Conservation (phyloP, 2,888 invertebrate species). For the Leptarthrus brevirostris region DNA sequence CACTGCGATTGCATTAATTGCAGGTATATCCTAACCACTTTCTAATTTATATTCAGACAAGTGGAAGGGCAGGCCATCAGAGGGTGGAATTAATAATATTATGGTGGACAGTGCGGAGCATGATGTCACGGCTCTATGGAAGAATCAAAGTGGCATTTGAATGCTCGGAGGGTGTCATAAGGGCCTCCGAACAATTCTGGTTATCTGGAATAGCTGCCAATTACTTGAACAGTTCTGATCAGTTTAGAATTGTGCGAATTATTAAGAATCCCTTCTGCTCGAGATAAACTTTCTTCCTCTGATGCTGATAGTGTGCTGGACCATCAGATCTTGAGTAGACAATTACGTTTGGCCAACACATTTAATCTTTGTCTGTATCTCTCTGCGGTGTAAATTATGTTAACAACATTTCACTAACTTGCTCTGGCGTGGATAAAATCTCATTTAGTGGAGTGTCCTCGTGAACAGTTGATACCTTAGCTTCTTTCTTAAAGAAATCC, state of each 20-base stretch:
- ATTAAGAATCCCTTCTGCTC: no score
- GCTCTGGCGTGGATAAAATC: slow-evolving; percentile 11
- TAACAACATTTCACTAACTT: neutral
- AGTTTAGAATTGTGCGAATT: neutral
- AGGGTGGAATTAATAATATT: slow-evolving; percentile 6
- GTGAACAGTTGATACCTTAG: neutral
- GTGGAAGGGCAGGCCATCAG: neutral
- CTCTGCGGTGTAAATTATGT: neutral
- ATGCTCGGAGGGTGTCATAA: neutral
- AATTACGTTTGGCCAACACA: no score
- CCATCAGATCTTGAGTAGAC: no score
- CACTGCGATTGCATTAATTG: slow-evolving; percentile 33
- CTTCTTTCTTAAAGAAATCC: slow-evolving; percentile 6
- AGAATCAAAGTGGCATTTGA: neutral
- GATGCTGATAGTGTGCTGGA: no score
- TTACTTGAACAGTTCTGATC: neutral
- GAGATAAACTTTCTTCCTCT: no score
- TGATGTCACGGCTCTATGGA: neutral
- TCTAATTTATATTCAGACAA: slow-evolving; percentile 9
- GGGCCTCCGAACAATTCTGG: neutral
- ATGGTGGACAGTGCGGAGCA: neutral
- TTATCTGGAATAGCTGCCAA: neutral
- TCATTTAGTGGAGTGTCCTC: slow-evolving; percentile 4
- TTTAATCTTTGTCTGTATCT: no score
- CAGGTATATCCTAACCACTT: neutral